Evolutionary conservation across 2,113 vertebrate species (phyloP).

Genomic region (Guaruba guarouba): DNA sequence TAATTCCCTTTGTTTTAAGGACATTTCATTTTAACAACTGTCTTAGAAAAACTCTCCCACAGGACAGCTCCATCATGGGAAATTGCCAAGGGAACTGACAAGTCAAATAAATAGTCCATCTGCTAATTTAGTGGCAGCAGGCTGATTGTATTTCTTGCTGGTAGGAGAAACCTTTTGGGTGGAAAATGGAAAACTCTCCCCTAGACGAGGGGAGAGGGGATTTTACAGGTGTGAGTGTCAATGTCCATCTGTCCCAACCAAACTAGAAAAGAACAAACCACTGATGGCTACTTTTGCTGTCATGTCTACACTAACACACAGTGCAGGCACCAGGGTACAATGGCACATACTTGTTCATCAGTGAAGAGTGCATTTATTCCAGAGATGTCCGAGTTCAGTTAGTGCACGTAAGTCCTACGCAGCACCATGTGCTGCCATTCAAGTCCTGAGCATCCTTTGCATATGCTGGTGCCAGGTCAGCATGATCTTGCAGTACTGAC

Average conservation of each 20-base stretch:
- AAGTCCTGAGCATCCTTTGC: neutral
- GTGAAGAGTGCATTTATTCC: neutral
- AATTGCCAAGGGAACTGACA: neutral
- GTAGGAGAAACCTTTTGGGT: neutral
- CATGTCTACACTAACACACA: neutral
- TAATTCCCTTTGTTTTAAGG: neutral
- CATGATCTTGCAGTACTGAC: neutral
- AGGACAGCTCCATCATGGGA: neutral
- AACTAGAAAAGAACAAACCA: neutral
- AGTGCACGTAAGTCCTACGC: neutral
- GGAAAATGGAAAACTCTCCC: neutral
- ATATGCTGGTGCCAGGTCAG: neutral
- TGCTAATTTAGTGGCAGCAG: neutral
- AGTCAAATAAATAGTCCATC: constrained; percentile 9
- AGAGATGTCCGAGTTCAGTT: neutral
- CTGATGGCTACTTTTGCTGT: neutral
- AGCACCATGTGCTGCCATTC: neutral
- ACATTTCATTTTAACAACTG: neutral
- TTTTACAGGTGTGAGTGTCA: neutral
- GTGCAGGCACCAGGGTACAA: neutral
- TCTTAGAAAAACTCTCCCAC: neutral
- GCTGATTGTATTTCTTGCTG: neutral
- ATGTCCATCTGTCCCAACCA: neutral
- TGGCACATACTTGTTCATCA: neutral
- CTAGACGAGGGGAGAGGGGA: neutral